Evolutionary conservation across 2,888 invertebrate species (phyloP).

Genomic region (Dromius quadrimaculatus): DNA sequence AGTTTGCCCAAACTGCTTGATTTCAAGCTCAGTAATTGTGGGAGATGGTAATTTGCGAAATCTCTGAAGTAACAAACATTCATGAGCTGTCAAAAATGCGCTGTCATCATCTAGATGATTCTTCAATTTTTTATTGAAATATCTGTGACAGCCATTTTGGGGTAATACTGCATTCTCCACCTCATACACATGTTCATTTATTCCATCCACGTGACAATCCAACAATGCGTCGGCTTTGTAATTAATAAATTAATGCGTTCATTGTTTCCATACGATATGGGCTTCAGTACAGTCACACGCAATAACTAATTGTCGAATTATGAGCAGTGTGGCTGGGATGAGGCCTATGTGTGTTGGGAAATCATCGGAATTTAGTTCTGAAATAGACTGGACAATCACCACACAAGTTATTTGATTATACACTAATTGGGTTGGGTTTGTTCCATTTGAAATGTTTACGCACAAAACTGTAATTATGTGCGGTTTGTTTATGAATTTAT

Average conservation of each 20-base stretch:
- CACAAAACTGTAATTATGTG: slow-evolving; percentile 33
- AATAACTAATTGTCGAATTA: slow-evolving; percentile 49
- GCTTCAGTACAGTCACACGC: slow-evolving; percentile 18
- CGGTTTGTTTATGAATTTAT: slow-evolving; percentile 36
- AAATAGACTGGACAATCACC: slow-evolving; percentile 40
- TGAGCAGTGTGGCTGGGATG: slow-evolving; percentile 20
- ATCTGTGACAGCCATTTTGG: slow-evolving; percentile 7
- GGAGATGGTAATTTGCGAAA: too few species aligned
- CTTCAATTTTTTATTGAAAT: too few species aligned
- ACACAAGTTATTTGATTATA: slow-evolving; percentile 41
- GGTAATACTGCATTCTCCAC: slow-evolving; percentile 2
- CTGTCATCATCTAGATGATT: too few species aligned
- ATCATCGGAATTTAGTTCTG: slow-evolving; percentile 39
- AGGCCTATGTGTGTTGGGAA: slow-evolving; percentile 12
- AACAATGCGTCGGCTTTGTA: slow-evolving; percentile 47
- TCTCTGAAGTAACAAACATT: too few species aligned
- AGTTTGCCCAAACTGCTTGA: too few species aligned
- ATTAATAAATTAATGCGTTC: slow-evolving; percentile 52
- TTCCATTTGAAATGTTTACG: slow-evolving; percentile 37
- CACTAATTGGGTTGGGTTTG: slow-evolving; percentile 30
- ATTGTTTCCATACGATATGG: slow-evolving; percentile 51
- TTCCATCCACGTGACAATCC: slow-evolving; percentile 49
- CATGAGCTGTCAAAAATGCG: too few species aligned
- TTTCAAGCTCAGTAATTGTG: too few species aligned
- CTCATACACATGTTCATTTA: slow-evolving; percentile 37